Conservation (phyloP, 2,113 vertebrate species). For the Melanostigma gelatinosum region DNA sequence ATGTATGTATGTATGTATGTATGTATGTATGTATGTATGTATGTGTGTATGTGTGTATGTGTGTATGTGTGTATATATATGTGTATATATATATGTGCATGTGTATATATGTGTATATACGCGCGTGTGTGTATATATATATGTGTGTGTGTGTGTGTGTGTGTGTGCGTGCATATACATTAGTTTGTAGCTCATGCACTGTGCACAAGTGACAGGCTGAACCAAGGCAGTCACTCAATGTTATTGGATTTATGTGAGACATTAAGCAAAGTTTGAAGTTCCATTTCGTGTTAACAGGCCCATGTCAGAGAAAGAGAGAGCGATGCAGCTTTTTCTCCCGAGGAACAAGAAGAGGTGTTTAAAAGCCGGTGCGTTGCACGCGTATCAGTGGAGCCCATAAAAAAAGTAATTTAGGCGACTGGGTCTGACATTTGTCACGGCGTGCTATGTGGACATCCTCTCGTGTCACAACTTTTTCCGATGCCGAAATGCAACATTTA, state of each 20-base stretch:
- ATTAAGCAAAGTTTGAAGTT: conserved; percentile 69
- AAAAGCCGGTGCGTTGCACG: conserved; percentile 33
- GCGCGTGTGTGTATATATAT: no score
- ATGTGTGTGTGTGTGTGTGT: no score
- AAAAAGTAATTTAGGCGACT: conserved; percentile 43
- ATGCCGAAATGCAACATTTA: conserved; percentile 21
- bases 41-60: no score
- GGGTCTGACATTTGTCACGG: conserved; percentile 3
- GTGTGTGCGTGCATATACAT: not conserved
- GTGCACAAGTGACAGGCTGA: conserved; percentile 53
- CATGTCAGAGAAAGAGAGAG: conserved; percentile 43
- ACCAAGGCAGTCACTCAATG: conserved; percentile 56
- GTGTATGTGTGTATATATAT: no score
- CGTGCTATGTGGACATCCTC: conserved; percentile 10
- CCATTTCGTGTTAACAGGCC: conserved; percentile 60
- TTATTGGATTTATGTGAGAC: conserved; percentile 63
- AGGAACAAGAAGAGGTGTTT: conserved; percentile 41
- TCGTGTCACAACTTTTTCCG: conserved; percentile 5
- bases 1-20: no score
- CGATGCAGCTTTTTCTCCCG: conserved; percentile 30
- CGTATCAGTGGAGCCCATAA: conserved; percentile 45
- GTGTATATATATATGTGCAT: no score
- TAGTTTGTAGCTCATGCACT: conserved; percentile 55
- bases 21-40: no score
- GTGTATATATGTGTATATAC: no score